Conservation (phyloP, 2,888 invertebrate species). For the Xanthorhoe designata region DNA sequence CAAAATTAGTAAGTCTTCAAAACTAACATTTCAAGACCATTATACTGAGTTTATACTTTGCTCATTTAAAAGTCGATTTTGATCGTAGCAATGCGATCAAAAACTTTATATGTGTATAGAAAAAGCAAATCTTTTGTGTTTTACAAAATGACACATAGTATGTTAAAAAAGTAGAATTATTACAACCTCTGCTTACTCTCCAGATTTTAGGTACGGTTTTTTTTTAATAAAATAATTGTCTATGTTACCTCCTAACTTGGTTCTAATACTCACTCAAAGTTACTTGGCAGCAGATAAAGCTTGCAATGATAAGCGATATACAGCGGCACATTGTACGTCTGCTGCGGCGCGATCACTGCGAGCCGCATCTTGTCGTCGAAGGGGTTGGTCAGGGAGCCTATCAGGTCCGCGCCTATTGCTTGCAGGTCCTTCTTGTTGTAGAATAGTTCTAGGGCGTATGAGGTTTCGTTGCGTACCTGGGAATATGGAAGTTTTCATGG, state of each 20-base stretch:
- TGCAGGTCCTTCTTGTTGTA: slow-evolving; percentile 90
- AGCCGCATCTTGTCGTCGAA: slow-evolving; percentile 91
- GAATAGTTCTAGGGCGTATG: slow-evolving; percentile 90
- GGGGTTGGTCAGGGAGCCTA: slow-evolving; percentile 90
- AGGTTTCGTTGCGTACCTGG: slow-evolving; percentile 91
- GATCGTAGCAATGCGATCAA: not conserved
- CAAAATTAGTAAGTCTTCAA: not conserved
- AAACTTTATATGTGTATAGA: not conserved
- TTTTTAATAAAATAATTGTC: not conserved
- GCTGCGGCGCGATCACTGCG: slow-evolving; percentile 90
- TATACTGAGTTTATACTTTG: not conserved
- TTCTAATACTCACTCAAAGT: slow-evolving; percentile 87
- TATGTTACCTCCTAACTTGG: not conserved
- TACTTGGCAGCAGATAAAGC: slow-evolving; percentile 90
- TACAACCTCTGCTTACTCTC: too few relatives aligned
- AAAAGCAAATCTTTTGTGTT: not conserved
- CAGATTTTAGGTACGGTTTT: not conserved
- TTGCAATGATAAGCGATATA: slow-evolving; percentile 93
- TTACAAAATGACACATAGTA: too few relatives aligned
- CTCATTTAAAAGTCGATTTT: not conserved
- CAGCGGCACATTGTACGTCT: slow-evolving; percentile 91
- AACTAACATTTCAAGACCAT: not conserved
- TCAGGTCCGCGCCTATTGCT: slow-evolving; percentile 86
- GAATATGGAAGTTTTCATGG: not conserved
- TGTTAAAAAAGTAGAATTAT: too few relatives aligned